Evolutionary conservation across 2,888 invertebrate species (phyloP).

Genomic region (Drosophila lacicola): DNA sequence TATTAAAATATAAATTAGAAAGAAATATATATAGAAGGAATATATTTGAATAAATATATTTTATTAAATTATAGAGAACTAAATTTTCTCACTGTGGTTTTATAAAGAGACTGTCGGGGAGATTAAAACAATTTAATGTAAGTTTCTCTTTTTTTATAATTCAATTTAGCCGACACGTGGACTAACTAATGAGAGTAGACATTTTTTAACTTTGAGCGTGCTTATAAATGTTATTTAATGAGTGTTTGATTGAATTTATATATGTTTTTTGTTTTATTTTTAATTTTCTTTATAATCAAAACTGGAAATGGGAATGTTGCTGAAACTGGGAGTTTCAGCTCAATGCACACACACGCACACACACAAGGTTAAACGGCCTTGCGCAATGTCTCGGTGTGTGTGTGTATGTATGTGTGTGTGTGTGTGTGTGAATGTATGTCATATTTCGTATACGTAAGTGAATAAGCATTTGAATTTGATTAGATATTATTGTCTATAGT

Average conservation of each 20-base stretch:
- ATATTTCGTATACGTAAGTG: conserved; percentile 40
- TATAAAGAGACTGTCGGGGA: no score
- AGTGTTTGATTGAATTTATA: not conserved
- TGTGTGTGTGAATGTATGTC: conserved; percentile 27
- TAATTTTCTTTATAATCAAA: not conserved
- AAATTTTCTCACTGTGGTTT: no score
- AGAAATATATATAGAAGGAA: no score
- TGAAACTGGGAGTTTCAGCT: conserved; percentile 2
- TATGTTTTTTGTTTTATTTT: no score
- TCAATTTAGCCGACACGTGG: no score
- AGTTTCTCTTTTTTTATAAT: no score
- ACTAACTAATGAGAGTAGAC: no score
- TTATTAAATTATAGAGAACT: no score
- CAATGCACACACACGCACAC: not conserved
- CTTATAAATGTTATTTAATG: not conserved
- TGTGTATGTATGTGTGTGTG: conserved; percentile 1
- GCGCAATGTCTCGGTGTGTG: not conserved
- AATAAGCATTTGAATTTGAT: conserved; percentile 18
- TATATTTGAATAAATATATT: no score
- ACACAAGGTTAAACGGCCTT: conserved; percentile 2
- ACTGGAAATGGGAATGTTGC: conserved; percentile 3
- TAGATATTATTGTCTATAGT: conserved; percentile 39
- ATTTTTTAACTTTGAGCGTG: not conserved
- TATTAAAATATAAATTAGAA: no score
- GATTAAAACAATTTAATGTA: no score